These are phyloP conservation scores for Idaea dimidiata DNA, from an alignment of 2,888 invertebrate species.

Conservation along the genomic window DNA sequence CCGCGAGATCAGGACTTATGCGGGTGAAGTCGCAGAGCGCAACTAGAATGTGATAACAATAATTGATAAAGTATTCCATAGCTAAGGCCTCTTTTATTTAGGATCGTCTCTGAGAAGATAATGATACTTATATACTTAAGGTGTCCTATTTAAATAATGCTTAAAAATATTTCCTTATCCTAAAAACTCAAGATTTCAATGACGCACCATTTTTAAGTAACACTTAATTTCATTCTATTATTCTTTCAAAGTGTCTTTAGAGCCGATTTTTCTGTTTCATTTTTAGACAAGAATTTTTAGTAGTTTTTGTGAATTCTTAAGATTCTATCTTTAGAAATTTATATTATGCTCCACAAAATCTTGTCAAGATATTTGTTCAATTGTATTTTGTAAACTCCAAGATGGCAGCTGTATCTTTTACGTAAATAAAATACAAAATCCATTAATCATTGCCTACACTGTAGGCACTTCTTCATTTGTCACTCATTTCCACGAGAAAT, in stretches of 20 bases:
- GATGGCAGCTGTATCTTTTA: constrained; percentile 23
- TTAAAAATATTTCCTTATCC: neutral
- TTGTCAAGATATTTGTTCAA: constrained; percentile 1
- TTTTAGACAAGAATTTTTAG: neutral
- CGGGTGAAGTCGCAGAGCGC: no score
- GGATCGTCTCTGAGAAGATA: neutral
- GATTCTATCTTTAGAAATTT: neutral
- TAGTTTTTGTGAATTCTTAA: neutral
- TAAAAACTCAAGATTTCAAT: neutral
- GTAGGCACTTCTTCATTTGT: constrained; percentile 68
- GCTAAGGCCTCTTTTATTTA: no score
- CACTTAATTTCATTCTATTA: neutral
- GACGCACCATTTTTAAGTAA: neutral
- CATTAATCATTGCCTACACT: constrained; percentile 61
- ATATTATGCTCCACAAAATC: neutral
- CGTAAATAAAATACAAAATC: constrained; percentile 36
- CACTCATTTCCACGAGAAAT: constrained; percentile 54
- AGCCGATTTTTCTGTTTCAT: neutral
- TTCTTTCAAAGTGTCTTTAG: neutral
- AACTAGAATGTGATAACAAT: no score
- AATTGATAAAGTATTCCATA: no score
- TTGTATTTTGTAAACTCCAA: constrained; percentile 15
- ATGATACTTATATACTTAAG: neutral
- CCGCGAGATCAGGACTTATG: no score
- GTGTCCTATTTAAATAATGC: neutral